These are phyloP conservation scores for Corticium candelabrum DNA, from an alignment of 37 sponge, comb jelly and placozoan genomes.

Conservation along the genomic window DNA sequence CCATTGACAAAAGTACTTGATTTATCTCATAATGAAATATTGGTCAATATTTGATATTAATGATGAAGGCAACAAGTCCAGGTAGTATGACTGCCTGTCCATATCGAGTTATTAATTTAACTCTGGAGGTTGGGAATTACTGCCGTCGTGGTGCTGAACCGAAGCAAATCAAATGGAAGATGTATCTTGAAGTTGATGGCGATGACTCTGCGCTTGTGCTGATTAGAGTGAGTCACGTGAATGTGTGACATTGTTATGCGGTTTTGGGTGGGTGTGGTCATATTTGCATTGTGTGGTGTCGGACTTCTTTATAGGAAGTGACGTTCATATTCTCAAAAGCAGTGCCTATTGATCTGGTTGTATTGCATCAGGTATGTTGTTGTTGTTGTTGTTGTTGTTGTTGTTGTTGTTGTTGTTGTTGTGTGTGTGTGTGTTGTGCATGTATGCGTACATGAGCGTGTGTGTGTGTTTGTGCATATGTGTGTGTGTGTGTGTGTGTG, in stretches of 20 bases:
- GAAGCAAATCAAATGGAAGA: background rate
- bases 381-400: constrained; percentile 1
- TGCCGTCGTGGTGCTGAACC: background rate
- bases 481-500: too few relatives aligned
- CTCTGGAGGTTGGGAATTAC: background rate
- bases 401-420: too few relatives aligned
- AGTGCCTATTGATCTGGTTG: constrained; percentile 42
- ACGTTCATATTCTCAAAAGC: constrained; percentile 33
- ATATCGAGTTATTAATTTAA: too few relatives aligned
- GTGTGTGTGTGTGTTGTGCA: too few relatives aligned
- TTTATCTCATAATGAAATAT: too few relatives aligned
- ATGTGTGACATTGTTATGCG: background rate
- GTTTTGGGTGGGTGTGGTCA: background rate
- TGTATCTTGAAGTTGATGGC: background rate
- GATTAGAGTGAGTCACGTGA: background rate
- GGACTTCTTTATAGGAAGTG: constrained; percentile 39
- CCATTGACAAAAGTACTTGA: too few relatives aligned
- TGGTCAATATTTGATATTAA: too few relatives aligned
- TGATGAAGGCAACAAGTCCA: too few relatives aligned
- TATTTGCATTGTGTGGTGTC: too few relatives aligned
- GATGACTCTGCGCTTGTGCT: background rate
- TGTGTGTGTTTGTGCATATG: constrained; percentile 12
- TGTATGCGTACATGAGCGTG: too few relatives aligned
- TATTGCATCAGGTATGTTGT: constrained; percentile 15
- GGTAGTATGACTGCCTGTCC: too few relatives aligned